Evolutionary conservation across 2,888 invertebrate species (phyloP), one percentile per base, ranked within the genome.

Genomic region (Nephrotoma flavescens): DNA sequence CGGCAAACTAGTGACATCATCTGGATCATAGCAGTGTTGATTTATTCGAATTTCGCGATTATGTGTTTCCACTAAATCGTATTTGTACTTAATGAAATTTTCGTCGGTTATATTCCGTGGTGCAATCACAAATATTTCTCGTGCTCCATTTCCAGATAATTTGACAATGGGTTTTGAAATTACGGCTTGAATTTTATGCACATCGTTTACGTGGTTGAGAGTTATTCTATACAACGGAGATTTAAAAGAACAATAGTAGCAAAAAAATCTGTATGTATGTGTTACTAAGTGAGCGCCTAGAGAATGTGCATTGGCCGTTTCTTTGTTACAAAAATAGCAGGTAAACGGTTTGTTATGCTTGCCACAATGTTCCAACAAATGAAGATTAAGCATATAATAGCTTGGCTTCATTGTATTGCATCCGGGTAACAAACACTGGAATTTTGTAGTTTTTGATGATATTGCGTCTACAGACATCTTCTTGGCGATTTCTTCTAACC

Each of bases 1-100:
- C 0, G 96, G 96, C 84, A 97, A 89, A 12, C 91, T 90, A 15
- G 94, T 92, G 4, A 95, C 92, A 88, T 96, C 95, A 6, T 92
- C 92, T 0, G 95, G 95, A 0, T 92, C 92, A 89, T 91, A 94
- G 19, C 90, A 90, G 9, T 89, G 91, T 87, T 87, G 88, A 89
- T 71, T 87, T 89, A 71, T 71, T 31, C 71, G 71, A 71, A 31
- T 71, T 71, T 71, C 71, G 4, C 71, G 71, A 9, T 71, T 71
- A 71, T 71, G 7, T 31, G 11, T 31, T 71, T 71, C 71, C 31
- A 71, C 4, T 3, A 71, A 31, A 9, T 71, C 31, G 71, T 71
- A 71, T 71, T 71, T 71, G 11, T 71, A 71, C 7, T 41, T n/a
- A 42, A 4, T 84, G 84, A 84, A 84, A 31, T 71, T 71, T 19